phyloP scores from a whole-genome alignment of 92 coral and sea anemone genomes.

The Ricordea florida region DNA sequence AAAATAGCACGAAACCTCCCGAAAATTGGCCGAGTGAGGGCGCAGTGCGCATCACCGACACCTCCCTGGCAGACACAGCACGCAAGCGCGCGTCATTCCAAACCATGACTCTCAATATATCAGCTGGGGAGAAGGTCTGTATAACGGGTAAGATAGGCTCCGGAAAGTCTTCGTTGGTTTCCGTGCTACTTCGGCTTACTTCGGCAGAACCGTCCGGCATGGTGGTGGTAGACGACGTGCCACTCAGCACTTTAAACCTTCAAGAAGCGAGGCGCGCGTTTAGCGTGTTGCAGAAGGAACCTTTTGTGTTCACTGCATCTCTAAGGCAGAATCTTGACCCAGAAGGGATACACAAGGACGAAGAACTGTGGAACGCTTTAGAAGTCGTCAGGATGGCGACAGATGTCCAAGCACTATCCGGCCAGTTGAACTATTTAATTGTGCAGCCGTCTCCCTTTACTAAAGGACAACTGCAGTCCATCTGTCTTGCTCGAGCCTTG shows the following conservation, averaged over 20 bases:
- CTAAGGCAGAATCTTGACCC: slow-evolving; percentile 57
- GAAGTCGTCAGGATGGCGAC: slow-evolving; percentile 41
- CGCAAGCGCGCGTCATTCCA: neutral
- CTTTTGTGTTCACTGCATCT: slow-evolving; percentile 44
- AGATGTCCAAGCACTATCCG: slow-evolving; percentile 22
- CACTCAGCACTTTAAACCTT: slow-evolving; percentile 19
- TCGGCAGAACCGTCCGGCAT: slow-evolving; percentile 1
- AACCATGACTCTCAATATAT: slow-evolving; percentile 13
- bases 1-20: slow-evolving; percentile 39
- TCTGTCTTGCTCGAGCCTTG: slow-evolving; percentile 37
- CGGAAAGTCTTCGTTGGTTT: slow-evolving; percentile 23
- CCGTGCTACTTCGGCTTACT: slow-evolving; percentile 19
- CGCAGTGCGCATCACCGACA: neutral
- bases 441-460: slow-evolving; percentile 9
- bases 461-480: slow-evolving; percentile 15
- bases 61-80: neutral
- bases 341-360: slow-evolving; percentile 33
- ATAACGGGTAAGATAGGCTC: slow-evolving; percentile 17
- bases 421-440: slow-evolving; percentile 28
- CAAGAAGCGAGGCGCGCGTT: slow-evolving; percentile 33
- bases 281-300: slow-evolving; percentile 31
- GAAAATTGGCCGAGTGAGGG: slow-evolving; percentile 49
- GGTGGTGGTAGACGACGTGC: slow-evolving; percentile 24
- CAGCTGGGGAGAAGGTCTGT: slow-evolving; percentile 34
- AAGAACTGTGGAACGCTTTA: slow-evolving; percentile 45